Conservation (phyloP, 2,113 vertebrate genomes). For the Cyprinodon brontotheroides region DNA sequence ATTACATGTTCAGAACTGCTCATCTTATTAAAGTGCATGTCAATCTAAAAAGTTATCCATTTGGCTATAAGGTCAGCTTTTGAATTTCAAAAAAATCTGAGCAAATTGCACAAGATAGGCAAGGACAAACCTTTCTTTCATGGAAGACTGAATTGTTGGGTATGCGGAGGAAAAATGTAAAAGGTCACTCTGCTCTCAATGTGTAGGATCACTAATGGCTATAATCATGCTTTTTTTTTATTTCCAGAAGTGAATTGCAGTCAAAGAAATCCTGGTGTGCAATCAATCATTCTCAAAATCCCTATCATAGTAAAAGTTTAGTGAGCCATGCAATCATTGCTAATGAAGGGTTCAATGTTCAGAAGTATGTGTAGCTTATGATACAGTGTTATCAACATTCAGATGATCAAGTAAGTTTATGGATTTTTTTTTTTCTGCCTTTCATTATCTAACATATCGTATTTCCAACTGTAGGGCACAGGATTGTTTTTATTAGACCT, state of each 20-base stretch:
- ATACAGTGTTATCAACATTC: neutral
- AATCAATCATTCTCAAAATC: neutral
- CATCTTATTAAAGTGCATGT: slow-evolving; percentile 10
- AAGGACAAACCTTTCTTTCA: slow-evolving; percentile 15
- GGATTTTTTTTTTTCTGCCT: neutral
- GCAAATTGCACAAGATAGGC: slow-evolving; percentile 11
- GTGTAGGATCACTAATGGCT: slow-evolving; percentile 8
- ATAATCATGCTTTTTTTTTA: slow-evolving; percentile 22
- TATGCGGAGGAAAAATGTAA: slow-evolving; percentile 23
- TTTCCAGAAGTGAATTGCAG: slow-evolving; percentile 18
- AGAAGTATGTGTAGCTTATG: neutral
- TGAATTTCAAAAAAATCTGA: slow-evolving; percentile 13
- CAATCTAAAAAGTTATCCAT: slow-evolving; percentile 5
- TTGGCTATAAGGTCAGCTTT: slow-evolving; percentile 38
- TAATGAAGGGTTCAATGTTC: slow-evolving; percentile 10
- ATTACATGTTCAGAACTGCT: neutral
- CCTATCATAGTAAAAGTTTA: slow-evolving; percentile 4
- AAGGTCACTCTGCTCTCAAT: slow-evolving; percentile 29
- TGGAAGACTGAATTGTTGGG: slow-evolving; percentile 10
- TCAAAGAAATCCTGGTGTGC: neutral
- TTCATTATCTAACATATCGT: too few relatives aligned
- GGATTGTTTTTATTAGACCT: too few relatives aligned
- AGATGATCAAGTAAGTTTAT: neutral
- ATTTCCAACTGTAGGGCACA: too few relatives aligned
- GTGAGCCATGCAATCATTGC: slow-evolving; percentile 12